Evolutionary conservation across 2,888 invertebrate species (phyloP).

Genomic region (Octonoba sinensis): DNA sequence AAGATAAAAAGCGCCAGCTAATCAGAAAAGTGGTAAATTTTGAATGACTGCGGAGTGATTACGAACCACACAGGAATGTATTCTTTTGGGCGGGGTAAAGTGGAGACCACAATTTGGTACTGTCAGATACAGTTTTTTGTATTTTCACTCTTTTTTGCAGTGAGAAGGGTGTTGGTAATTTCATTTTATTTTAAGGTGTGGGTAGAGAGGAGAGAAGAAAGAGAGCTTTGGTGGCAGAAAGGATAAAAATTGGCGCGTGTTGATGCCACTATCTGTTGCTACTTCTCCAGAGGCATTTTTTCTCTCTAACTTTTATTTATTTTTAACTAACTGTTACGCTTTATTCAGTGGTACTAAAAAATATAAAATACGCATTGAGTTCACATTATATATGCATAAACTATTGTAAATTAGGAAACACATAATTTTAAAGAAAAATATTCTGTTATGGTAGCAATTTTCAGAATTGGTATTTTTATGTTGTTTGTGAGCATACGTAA

Average conservation of each 20-base stretch:
- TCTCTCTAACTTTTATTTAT: constrained; percentile 37
- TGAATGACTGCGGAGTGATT: constrained; percentile 50
- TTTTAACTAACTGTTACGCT: constrained; percentile 29
- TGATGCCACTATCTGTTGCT: constrained; percentile 40
- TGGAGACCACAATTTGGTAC: constrained; percentile 12
- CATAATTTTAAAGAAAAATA: no score
- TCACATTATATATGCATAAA: no score
- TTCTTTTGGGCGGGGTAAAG: constrained; percentile 8
- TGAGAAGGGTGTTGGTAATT: constrained; percentile 13
- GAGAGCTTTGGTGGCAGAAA: not conserved
- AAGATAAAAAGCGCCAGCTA: constrained; percentile 18
- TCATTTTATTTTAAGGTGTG: constrained; percentile 39
- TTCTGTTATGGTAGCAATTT: no score
- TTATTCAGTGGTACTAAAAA: no score
- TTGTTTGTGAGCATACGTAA: no score
- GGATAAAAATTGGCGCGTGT: constrained; percentile 18
- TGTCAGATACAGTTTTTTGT: constrained; percentile 3
- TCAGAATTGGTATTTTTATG: no score
- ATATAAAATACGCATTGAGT: no score
- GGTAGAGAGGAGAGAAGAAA: constrained; percentile 9
- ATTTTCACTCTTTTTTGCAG: constrained; percentile 5
- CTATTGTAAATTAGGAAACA: no score
- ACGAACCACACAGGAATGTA: constrained; percentile 31
- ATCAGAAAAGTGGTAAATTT: constrained; percentile 58
- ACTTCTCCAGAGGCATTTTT: not conserved